Percentiles rank a stretch among this genome's conserved stretches.
Evolutionary conservation across 1,140 invertebrate species (phyloP).

Genomic region (Trichogramma pretiosum): DNA sequence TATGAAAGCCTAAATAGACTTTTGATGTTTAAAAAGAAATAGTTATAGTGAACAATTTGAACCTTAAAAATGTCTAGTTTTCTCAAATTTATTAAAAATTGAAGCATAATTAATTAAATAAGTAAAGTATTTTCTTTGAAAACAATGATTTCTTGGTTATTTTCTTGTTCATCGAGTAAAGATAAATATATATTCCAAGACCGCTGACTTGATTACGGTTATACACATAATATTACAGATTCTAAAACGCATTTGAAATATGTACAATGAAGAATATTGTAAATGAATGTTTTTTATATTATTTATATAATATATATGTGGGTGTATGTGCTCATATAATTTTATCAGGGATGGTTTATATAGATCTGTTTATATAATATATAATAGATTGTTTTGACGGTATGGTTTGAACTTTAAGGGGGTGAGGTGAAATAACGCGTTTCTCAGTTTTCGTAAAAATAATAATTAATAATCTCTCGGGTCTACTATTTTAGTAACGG

Average conservation of each 20-base stretch:
- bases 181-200: constrained; percentile 17
- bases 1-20: too few relatives aligned
- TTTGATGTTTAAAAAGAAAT: neutral
- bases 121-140: constrained; percentile 15
- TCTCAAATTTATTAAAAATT: constrained; percentile 4
- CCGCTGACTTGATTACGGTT: constrained; percentile 16
- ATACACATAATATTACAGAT: constrained; percentile 19
- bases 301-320: constrained; percentile 6
- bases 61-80: neutral
- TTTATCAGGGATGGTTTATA: constrained; percentile 7
- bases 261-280: constrained; percentile 38
- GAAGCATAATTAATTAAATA: constrained; percentile 9
- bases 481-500: neutral
- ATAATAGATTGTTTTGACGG: constrained; percentile 15
- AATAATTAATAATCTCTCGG: constrained; percentile 16
- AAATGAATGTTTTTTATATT: constrained; percentile 21
- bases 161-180: too few relatives aligned
- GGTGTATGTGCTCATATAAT: constrained; percentile 2
- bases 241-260: constrained; percentile 35
- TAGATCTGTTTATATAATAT: constrained; percentile 12
- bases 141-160: too few relatives aligned
- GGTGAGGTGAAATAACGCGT: constrained; percentile 18
- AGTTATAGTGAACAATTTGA: constrained; percentile 1
- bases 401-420: constrained; percentile 19
- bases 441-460: constrained; percentile 11